These are phyloP conservation scores for Pseudopipra pipra DNA, from an alignment of 2,113 vertebrate genomes.

Conservation along the genomic window DNA sequence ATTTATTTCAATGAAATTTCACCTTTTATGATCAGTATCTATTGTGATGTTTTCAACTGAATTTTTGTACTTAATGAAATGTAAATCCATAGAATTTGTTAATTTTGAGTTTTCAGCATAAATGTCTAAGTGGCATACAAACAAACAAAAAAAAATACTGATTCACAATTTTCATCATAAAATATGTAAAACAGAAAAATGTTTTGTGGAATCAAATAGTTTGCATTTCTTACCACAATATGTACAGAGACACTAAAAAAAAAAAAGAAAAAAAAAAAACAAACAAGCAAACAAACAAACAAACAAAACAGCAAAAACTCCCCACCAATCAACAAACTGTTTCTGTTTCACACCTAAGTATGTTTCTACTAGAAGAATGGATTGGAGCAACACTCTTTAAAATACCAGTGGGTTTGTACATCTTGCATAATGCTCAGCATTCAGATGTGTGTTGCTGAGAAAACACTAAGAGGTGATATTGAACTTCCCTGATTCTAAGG, in stretches of 20 bases:
- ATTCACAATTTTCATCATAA: background rate
- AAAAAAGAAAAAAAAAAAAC: background rate
- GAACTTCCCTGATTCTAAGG: background rate
- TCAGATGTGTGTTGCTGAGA: background rate
- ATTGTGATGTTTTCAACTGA: background rate
- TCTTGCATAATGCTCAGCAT: background rate
- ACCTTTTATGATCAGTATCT: background rate
- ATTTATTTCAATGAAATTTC: constrained; percentile 41
- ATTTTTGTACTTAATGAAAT: constrained; percentile 5
- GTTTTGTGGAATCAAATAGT: background rate
- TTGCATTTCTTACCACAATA: background rate
- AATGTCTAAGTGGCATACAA: background rate
- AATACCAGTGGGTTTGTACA: background rate
- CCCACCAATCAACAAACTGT: constrained; percentile 2
- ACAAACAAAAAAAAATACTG: background rate
- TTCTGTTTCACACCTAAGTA: background rate
- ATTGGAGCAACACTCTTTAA: background rate
- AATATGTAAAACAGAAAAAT: background rate
- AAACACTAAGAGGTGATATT: constrained; percentile 14
- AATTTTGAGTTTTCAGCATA: background rate
- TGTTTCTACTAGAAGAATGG: background rate
- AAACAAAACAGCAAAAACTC: background rate
- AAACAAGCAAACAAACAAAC: background rate
- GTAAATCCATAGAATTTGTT: background rate
- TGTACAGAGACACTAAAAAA: background rate